Evolutionary conservation across 1,140 invertebrate genomes (phyloP), one percentile per base, ranked within the genome.

Genomic region (Drosophila neocordata): DNA sequence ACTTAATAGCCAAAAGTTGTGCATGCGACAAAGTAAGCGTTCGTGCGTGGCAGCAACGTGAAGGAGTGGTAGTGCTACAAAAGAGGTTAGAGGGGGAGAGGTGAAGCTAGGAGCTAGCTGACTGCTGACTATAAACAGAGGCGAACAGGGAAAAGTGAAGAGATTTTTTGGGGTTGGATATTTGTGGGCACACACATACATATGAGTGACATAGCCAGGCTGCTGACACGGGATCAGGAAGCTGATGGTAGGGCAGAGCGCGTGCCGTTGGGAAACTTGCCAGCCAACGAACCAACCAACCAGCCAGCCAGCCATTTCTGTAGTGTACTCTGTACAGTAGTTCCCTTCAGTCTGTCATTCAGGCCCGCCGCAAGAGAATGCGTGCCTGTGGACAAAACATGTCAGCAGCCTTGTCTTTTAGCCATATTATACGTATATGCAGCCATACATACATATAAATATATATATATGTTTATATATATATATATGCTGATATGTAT

Each of bases 331-430:
- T 48, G 38, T n/a, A 24, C 56, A 48, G 52, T 22, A 71, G 67
- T 35, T 51, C 69, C 65, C 59, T 62, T 51, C 75, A 77, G 73
- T 76, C 74, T 77, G 73, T 69, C 65, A 22, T 37, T 38, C 34
- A 34, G 27, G 34, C 35, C 57, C 31, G 82, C 82, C 82, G 75
- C 82, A 88, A 77, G 84, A 82, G 79, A 83, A 88, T 87, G 83
- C 83, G 83, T 88, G 83, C 83, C 79, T 87, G 83, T 87, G 83
- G 83, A 87, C 83, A 87, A 83, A 87, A 87, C 83, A 87, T 87
- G 83, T 87, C 83, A 87, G 67, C 83, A 87, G 83, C 79, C 83
- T 83, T 69, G 83, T 76, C 80, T 69, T 62, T 12, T 65, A 22
- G 44, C 64, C 59, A 48, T 51, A 31, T 31, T 31, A 31, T 31